Conservation (phyloP, 2,797 vertebrate genomes). For the Gymnothorax javanicus region DNA sequence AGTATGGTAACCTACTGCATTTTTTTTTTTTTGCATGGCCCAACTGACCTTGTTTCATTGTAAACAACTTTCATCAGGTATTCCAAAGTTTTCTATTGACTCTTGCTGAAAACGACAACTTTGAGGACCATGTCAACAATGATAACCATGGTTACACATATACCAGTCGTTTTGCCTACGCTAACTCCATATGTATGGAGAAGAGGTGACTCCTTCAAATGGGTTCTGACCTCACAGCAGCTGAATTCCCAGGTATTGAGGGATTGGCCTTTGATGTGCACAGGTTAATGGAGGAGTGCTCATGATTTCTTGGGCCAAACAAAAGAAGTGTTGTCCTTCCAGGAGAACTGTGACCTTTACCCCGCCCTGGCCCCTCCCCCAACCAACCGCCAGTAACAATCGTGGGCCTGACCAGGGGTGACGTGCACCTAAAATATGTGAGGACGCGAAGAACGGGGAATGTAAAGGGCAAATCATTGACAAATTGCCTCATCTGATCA, state of each 20-base stretch:
- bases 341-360: neutral
- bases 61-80: neutral
- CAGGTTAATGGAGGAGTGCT: neutral
- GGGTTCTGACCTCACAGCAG: neutral
- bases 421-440: no score
- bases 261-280: constrained; percentile 1
- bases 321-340: constrained; percentile 48
- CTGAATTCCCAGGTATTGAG: neutral
- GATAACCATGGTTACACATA: neutral
- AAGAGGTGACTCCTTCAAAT: neutral
- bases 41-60: neutral
- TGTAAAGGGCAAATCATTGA: no score
- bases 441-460: no score
- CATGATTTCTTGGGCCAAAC: constrained; percentile 32
- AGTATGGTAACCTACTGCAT: no score
- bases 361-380: constrained; percentile 12
- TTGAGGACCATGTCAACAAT: neutral
- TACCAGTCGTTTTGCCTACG: neutral
- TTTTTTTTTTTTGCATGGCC: no score
- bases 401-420: constrained; percentile 21
- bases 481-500: no score
- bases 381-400: constrained; percentile 38
- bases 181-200: neutral
- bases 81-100: neutral
- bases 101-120: neutral